Conservation (phyloP, 2,797 vertebrate genomes). For the Sus cebifrons region DNA sequence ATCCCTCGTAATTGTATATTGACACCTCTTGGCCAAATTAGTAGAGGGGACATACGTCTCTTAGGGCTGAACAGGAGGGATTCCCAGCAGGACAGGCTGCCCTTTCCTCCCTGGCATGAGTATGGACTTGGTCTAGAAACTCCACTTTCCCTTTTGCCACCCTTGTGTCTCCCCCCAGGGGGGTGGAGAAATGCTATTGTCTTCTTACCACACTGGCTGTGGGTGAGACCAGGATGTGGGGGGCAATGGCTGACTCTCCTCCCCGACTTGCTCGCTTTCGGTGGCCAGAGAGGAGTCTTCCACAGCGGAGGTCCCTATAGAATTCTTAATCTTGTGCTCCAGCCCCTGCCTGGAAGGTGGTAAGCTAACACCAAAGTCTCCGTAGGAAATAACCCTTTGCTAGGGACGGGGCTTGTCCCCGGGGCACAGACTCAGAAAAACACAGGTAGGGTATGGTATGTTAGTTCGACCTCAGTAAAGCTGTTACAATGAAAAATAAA, state of each 20-base stretch:
- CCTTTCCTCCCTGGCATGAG: neutral
- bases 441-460: neutral
- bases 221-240: neutral
- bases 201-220: neutral
- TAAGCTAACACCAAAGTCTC: neutral
- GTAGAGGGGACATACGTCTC: neutral
- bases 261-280: neutral
- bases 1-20: neutral
- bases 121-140: neutral
- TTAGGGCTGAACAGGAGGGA: neutral
- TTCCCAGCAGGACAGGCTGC: neutral
- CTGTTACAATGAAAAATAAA: neutral
- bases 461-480: neutral
- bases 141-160: accelerated
- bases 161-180: neutral
- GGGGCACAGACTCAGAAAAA: neutral
- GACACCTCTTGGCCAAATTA: neutral
- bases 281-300: neutral
- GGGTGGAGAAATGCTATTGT: neutral
- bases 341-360: neutral
- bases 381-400: neutral
- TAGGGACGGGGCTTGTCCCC: neutral
- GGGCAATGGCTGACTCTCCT: neutral
- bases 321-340: neutral
- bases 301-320: neutral